Evolutionary conservation across 2,113 vertebrate species (phyloP).

Genomic region (Notothenia rossii): DNA sequence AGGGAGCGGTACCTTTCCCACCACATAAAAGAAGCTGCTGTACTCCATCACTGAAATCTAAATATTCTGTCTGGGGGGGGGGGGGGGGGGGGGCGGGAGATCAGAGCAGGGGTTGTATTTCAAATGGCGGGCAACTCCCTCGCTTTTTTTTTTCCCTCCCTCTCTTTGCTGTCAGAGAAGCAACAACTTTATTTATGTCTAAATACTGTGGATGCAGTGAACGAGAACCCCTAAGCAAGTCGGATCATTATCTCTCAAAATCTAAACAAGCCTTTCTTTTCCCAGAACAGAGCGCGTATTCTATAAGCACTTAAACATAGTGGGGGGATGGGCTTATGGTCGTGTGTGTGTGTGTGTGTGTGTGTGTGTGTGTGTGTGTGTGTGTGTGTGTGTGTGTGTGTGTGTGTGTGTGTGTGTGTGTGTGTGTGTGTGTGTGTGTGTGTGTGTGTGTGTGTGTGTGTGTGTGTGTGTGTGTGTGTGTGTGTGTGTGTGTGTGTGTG

Average conservation of each 20-base stretch:
- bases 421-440: background rate
- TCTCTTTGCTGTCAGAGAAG: constrained; percentile 51
- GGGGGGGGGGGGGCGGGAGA: constrained; percentile 2
- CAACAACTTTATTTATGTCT: constrained; percentile 72
- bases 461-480: constrained; percentile 17
- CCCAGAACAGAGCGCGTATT: constrained; percentile 79
- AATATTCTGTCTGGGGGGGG: constrained; percentile 60
- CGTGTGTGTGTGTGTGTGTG: constrained; percentile 20
- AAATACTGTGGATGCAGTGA: constrained; percentile 54
- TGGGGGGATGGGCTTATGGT: constrained; percentile 47
- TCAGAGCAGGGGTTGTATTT: constrained; percentile 75
- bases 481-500: background rate
- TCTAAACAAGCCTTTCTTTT: constrained; percentile 82
- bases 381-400: constrained; percentile 23
- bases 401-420: constrained; percentile 21
- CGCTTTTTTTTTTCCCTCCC: background rate
- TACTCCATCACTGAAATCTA: constrained; percentile 72
- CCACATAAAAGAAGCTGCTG: constrained; percentile 68
- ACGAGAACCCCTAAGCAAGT: constrained; percentile 55
- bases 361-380: background rate
- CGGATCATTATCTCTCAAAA: constrained; percentile 81
- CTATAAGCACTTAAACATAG: constrained; percentile 70
- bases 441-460: constrained; percentile 29
- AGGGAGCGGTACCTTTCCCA: constrained; percentile 58
- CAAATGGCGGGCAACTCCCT: constrained; percentile 61